These are phyloP conservation scores for Dysdera silvatica DNA, from an alignment of 1,140 invertebrate species.

Conservation along the genomic window DNA sequence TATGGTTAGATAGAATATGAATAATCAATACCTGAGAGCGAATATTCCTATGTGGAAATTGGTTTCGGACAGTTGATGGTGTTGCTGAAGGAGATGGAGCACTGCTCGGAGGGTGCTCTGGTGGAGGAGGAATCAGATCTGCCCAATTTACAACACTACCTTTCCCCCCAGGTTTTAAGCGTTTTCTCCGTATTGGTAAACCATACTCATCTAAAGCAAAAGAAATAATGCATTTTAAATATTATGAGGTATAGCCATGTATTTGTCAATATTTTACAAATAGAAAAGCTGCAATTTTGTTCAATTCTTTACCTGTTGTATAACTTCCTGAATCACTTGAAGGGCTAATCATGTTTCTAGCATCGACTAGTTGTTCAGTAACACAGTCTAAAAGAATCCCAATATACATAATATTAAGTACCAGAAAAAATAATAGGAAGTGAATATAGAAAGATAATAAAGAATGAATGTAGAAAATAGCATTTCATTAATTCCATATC, in stretches of 20 bases:
- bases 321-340: slow-evolving; percentile 31
- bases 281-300: too few species aligned
- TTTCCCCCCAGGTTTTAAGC: slow-evolving; percentile 34
- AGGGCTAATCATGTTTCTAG: slow-evolving; percentile 27
- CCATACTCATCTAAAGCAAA: slow-evolving; percentile 25
- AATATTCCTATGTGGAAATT: slow-evolving; percentile 26
- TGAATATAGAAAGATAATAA: too few species aligned
- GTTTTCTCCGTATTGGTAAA: slow-evolving; percentile 19
- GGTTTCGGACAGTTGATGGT: slow-evolving; percentile 23
- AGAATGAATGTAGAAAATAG: too few species aligned
- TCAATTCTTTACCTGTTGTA: slow-evolving; percentile 25
- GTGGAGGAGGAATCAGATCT: slow-evolving; percentile 68
- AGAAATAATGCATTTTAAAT: neutral
- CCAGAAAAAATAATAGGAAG: too few species aligned
- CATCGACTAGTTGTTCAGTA: slow-evolving; percentile 24
- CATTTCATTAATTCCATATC: too few species aligned
- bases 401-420: too few species aligned
- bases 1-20: slow-evolving; percentile 17
- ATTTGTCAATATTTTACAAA: too few species aligned
- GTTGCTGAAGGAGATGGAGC: slow-evolving; percentile 38
- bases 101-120: slow-evolving; percentile 61
- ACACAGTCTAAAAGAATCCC: slow-evolving; percentile 26
- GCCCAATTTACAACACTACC: slow-evolving; percentile 61
- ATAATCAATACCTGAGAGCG: slow-evolving; percentile 16
- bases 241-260: too few species aligned